Evolutionary conservation across 1,140 invertebrate genomes (phyloP).

Genomic region (Brachionus manjavacas): DNA sequence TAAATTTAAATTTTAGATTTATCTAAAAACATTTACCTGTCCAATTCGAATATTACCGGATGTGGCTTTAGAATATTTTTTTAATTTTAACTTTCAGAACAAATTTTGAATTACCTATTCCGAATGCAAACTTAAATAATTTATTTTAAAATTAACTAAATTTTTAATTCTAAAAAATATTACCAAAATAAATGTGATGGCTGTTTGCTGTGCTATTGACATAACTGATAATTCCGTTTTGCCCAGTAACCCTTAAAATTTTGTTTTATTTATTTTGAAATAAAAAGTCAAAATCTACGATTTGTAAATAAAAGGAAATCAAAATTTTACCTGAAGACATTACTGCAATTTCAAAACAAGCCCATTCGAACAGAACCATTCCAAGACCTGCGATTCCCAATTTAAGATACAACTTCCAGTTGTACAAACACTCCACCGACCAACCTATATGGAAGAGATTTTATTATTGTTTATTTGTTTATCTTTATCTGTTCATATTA

Average conservation of each 20-base stretch:
- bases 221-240: not conserved
- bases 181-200: not conserved
- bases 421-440: conserved; percentile 14
- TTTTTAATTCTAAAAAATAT: not conserved
- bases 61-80: not conserved
- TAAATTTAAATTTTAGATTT: not conserved
- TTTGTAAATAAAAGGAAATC: not conserved
- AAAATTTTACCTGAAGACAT: not conserved
- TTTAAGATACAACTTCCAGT: conserved; percentile 8
- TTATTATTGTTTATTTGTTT: no score
- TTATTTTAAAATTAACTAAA: not conserved
- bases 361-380: conserved; percentile 33
- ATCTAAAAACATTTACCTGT: not conserved
- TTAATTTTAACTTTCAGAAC: not conserved
- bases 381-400: conserved; percentile 14
- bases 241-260: not conserved
- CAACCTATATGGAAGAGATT: not conserved
- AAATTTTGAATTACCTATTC: not conserved
- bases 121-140: not conserved
- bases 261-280: no score
- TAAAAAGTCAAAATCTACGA: not conserved
- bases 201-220: not conserved
- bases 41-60: conserved; percentile 14
- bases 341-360: conserved; percentile 29
- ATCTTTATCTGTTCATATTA: no score